phyloP scores from a whole-genome alignment of 1,140 invertebrate species.

The Asobara japonica region DNA sequence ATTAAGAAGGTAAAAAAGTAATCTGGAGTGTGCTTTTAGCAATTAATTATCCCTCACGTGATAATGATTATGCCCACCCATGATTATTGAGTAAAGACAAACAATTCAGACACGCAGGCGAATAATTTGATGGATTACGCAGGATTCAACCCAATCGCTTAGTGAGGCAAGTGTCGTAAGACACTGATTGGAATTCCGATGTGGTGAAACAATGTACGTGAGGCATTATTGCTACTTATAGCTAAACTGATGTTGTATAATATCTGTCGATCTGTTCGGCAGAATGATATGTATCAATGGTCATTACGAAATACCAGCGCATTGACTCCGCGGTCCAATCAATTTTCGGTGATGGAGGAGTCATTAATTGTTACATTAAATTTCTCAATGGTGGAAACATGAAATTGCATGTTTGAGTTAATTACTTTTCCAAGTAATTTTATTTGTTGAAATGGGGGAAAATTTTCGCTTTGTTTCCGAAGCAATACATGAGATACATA shows the following conservation, averaged over 20 bases:
- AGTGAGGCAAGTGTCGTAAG: conserved; percentile 25
- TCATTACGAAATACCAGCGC: background rate
- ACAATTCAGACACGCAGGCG: background rate
- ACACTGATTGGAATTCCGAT: conserved; percentile 12
- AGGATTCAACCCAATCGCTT: conserved; percentile 17
- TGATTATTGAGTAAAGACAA: background rate
- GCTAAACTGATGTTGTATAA: background rate
- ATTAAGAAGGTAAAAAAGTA: too few relatives aligned
- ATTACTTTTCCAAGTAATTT: too few relatives aligned
- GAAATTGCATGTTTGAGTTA: too few relatives aligned
- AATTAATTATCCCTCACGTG: too few relatives aligned
- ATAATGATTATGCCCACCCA: background rate
- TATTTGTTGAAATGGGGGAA: too few relatives aligned
- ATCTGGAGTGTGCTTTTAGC: too few relatives aligned
- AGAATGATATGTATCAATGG: background rate
- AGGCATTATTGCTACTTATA: conserved; percentile 15
- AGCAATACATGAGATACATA: too few relatives aligned
- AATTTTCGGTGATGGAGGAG: background rate
- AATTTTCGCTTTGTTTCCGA: too few relatives aligned
- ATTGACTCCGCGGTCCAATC: background rate
- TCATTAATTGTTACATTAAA: background rate
- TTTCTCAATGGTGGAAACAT: too few relatives aligned
- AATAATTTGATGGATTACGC: conserved; percentile 21
- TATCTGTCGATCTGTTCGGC: background rate
- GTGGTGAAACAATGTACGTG: conserved; percentile 24